Conservation (phyloP, 2,797 vertebrate genomes). For the Enteromius viviparus region DNA sequence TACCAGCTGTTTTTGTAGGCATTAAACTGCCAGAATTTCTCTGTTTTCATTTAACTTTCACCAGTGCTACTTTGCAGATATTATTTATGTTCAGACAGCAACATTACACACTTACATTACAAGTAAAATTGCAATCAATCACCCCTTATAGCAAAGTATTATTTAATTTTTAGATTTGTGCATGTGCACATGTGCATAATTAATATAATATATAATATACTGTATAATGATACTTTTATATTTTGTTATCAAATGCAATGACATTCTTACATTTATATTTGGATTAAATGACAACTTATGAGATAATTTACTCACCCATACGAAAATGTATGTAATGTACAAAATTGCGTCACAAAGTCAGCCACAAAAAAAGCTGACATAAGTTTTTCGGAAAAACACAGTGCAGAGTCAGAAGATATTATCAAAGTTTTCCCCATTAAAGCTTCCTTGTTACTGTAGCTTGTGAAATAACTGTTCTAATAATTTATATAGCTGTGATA, state of each 20-base stretch:
- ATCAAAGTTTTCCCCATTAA: slow-evolving; percentile 7
- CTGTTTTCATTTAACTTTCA: too few species aligned
- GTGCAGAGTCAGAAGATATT: slow-evolving; percentile 24
- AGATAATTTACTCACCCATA: background rate
- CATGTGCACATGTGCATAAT: background rate
- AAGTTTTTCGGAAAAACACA: slow-evolving; percentile 13
- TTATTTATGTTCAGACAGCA: too few species aligned
- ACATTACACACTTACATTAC: too few species aligned
- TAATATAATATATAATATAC: background rate
- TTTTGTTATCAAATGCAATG: background rate
- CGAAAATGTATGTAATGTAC: background rate
- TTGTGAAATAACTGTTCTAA: slow-evolving; percentile 23
- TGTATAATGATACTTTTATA: background rate
- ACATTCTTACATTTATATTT: background rate
- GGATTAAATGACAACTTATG: background rate
- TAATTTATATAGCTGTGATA: slow-evolving; percentile 24
- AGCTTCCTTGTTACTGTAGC: slow-evolving; percentile 5
- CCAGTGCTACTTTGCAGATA: too few species aligned
- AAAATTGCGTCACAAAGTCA: background rate
- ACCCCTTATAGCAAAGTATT: background rate
- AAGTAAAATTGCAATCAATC: too few species aligned
- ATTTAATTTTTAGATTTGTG: background rate
- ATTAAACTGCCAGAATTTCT: too few species aligned
- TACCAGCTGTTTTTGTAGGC: too few species aligned
- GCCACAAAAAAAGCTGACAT: slow-evolving; percentile 13